A percentile compares a stretch with the other conserved stretches of the same genome.
Conservation (phyloP, 2,113 vertebrate genomes). For the Oreochromis spilurus region DNA sequence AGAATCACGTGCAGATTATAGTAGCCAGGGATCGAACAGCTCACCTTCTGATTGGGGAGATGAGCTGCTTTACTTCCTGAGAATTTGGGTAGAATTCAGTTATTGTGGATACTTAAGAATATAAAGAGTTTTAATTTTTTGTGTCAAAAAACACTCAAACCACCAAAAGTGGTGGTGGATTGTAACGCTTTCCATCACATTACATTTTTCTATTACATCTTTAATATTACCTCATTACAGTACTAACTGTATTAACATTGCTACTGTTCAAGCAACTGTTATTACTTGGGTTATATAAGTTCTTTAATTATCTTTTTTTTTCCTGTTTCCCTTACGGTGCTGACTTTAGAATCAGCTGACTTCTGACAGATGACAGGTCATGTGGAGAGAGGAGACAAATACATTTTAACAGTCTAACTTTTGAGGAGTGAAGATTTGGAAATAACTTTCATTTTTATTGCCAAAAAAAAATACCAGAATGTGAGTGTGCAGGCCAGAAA, state of each 20-base stretch:
- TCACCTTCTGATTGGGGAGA: not conserved
- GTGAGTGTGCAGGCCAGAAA: not conserved
- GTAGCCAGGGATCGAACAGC: not conserved
- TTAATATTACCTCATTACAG: not conserved
- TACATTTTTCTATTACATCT: not conserved
- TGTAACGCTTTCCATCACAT: not conserved
- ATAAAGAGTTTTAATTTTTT: not conserved
- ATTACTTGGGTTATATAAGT: not conserved
- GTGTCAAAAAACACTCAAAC: not conserved
- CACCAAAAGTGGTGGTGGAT: not conserved
- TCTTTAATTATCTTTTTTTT: not conserved
- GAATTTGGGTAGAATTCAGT: not conserved
- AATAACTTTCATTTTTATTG: not conserved
- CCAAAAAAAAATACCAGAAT: not conserved
- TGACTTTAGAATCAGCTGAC: not conserved
- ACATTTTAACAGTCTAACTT: not conserved
- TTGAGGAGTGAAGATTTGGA: not conserved
- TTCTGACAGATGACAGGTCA: not conserved
- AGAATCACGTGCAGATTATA: not conserved
- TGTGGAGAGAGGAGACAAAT: not conserved
- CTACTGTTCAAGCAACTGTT: not conserved
- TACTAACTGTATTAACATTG: not conserved
- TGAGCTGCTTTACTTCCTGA: not conserved
- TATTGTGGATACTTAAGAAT: not conserved
- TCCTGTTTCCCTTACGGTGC: not conserved